Base-by-base conservation (phyloP, 1,140 invertebrate genomes). In the Panagrolaimus sp. region DNA sequence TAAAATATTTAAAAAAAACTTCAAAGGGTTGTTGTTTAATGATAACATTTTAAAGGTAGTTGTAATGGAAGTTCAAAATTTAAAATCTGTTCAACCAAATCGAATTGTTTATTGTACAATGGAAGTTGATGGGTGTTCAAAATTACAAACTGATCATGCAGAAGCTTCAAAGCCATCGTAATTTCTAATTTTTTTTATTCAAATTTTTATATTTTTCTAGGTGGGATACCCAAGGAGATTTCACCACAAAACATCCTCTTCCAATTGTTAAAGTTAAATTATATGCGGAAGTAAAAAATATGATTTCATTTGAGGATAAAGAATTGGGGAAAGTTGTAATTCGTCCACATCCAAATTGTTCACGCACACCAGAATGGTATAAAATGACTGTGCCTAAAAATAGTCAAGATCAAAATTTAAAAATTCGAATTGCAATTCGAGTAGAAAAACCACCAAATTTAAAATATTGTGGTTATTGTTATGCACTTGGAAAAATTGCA, bases 101-200 rank as follows among this genome's bases (percentile, higher is more conserved):
- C 89, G 94, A 82, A 96, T 98, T 80, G 94, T 99, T 43, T 99
- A 98, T 86, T 98, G 96, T 85, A 98, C 95, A 26, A 98, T 99
- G 96, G 96, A 99, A 87, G 94, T 98, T 1, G 95, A 98, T 73
- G 85, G 85, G 32, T 93, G 94, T 47, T 94, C 97, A 83, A 98
- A 98, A 85, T 86, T 98, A 46, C 95, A 98, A 87, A 99, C 96
- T 8, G 96, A 98, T 87, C 94, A 98, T 85, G 94, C 95, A 1
- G 94, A 98, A 87, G 95, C 94, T 15, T 95, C 93, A 0, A 98
- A 98, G 86, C 95, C 95, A 55, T 67, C 55, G 80, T 78, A 72
- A 69, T n/a, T 69, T 14, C 21, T 17, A 21, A n/a, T 24, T 12
- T n/a, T 38, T 46, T 32, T 63, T 58, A 12, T 21, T 63, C 12